These are phyloP conservation scores for Platygyra sinensis DNA, from an alignment of 64 coral and sea anemone genomes.

Conservation along the genomic window DNA sequence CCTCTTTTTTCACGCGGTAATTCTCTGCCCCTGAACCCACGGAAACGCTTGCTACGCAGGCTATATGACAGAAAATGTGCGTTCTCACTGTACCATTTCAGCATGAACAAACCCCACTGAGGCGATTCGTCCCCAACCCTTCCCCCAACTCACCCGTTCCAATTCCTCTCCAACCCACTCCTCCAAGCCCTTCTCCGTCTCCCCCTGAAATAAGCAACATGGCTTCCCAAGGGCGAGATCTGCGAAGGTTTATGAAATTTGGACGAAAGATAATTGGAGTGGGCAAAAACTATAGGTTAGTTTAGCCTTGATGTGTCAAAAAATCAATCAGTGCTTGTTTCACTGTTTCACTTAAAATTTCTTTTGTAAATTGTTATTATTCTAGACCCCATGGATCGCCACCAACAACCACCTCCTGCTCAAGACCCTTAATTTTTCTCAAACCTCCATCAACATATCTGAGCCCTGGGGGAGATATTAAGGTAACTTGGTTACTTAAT, in stretches of 20 bases:
- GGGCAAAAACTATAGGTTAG: conserved; percentile 89
- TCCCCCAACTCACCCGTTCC: too few relatives aligned
- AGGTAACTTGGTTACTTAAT: conserved; percentile 44
- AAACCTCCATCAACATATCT: conserved; percentile 87
- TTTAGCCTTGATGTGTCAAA: neutral
- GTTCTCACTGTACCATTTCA: too few relatives aligned
- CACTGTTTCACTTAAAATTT: neutral
- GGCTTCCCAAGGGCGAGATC: conserved; percentile 78
- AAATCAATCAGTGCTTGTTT: neutral
- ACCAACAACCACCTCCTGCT: conserved; percentile 3
- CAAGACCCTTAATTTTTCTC: conserved; percentile 85
- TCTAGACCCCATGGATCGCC: conserved; percentile 28
- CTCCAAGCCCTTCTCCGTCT: too few relatives aligned
- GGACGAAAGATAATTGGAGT: conserved; percentile 94
- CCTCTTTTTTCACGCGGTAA: too few relatives aligned
- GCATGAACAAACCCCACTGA: too few relatives aligned
- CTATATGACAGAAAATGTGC: too few relatives aligned
- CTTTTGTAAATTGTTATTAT: neutral
- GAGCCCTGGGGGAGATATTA: conserved; percentile 61
- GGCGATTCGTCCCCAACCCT: too few relatives aligned
- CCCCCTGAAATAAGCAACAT: conserved; percentile 41
- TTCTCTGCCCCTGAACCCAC: too few relatives aligned
- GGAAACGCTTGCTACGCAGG: too few relatives aligned
- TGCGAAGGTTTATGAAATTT: conserved; percentile 89
- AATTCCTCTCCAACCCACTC: too few relatives aligned